Conservation (phyloP, 1,140 invertebrate genomes). For the Platyura marginata region DNA sequence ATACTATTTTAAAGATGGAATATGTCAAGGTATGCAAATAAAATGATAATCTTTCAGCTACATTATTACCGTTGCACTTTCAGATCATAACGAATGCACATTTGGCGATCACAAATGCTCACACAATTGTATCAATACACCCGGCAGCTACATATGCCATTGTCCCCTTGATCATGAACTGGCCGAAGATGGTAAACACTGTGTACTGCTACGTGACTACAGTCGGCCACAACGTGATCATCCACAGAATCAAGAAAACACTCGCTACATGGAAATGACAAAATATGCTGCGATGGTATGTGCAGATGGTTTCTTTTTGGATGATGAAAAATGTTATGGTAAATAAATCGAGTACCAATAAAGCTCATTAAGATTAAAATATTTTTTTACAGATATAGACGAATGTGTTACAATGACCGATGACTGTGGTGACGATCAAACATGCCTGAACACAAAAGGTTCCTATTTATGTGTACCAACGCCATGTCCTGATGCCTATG, state of each 20-base stretch:
- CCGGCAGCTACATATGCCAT: not conserved
- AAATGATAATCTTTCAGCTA: no score
- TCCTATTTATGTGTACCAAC: conserved; percentile 1
- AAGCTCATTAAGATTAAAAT: no score
- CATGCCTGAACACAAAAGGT: conserved; percentile 1
- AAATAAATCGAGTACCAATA: no score
- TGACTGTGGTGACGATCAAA: conserved; percentile 1
- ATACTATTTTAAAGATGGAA: no score
- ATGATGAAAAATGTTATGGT: not conserved
- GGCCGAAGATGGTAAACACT: not conserved
- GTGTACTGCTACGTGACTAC: not conserved
- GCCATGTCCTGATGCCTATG: not conserved
- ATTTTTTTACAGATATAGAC: conserved; percentile 1
- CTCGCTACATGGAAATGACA: not conserved
- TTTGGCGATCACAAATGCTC: conserved; percentile 1
- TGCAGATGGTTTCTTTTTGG: not conserved
- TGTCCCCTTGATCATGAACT: not conserved
- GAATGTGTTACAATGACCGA: not conserved
- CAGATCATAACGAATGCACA: no score
- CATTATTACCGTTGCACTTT: no score
- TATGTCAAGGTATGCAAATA: no score
- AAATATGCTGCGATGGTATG: not conserved
- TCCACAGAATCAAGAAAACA: not conserved
- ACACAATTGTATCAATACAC: not conserved
- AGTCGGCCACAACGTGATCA: not conserved